A percentile compares a stretch with the other conserved stretches of the same genome.
Evolutionary conservation across 2,797 vertebrate genomes (phyloP).

Genomic region (Coregonus suidteri): DNA sequence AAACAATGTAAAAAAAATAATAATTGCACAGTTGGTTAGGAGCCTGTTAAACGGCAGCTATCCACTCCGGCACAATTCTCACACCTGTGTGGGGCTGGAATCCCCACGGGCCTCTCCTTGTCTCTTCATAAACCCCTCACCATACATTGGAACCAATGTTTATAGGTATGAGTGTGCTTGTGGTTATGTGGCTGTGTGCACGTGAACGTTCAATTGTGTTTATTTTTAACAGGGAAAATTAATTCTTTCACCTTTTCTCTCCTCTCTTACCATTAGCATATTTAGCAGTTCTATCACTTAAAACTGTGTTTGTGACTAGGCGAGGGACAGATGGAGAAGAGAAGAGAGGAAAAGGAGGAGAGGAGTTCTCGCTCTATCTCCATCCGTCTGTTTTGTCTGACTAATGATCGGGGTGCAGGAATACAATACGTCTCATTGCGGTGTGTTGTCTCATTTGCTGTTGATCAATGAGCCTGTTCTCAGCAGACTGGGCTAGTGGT

Average conservation of each 20-base stretch:
- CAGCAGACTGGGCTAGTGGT: conserved; percentile 65
- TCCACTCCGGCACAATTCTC: no score
- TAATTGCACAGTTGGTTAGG: no score
- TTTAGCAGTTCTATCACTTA: conserved; percentile 5
- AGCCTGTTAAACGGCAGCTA: no score
- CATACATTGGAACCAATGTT: conserved; percentile 49
- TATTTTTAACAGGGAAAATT: conserved; percentile 12
- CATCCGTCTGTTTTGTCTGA: conserved; percentile 19
- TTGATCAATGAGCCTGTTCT: conserved; percentile 76
- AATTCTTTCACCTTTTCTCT: conserved; percentile 14
- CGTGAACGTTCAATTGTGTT: conserved; percentile 1
- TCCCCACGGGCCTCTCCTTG: conserved; percentile 54
- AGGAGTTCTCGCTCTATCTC: conserved; percentile 8
- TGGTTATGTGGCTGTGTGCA: conserved; percentile 14
- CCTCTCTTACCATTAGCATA: not conserved
- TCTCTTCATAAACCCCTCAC: conserved; percentile 64
- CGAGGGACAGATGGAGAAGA: not conserved
- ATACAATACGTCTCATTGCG: conserved; percentile 70
- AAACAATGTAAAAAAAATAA: no score
- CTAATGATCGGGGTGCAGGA: conserved; percentile 46
- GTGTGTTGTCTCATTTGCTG: conserved; percentile 74
- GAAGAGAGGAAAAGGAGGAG: not conserved
- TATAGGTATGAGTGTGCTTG: conserved; percentile 33
- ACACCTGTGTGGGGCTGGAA: conserved; percentile 49
- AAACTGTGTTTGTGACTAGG: conserved; percentile 19